phyloP scores from a whole-genome alignment of 2,888 invertebrate species.

The Leptopilina syphax region DNA sequence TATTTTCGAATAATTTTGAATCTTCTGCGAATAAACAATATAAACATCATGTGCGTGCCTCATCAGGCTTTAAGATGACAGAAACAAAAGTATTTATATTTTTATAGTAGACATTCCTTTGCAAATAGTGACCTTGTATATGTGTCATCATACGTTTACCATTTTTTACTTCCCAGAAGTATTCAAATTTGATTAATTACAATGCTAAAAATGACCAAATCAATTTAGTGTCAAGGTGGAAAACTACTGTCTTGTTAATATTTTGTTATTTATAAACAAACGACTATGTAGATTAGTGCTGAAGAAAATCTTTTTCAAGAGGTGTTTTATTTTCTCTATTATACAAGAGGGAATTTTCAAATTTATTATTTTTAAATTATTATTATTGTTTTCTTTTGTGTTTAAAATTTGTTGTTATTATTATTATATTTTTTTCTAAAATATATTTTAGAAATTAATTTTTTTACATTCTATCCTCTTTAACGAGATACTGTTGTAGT shows the following conservation, averaged over 20 bases:
- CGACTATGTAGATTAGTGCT: not conserved
- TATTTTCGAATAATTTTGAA: no score
- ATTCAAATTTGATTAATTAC: not conserved
- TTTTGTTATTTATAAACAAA: not conserved
- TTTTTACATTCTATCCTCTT: no score
- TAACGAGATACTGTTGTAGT: no score
- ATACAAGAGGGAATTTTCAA: no score
- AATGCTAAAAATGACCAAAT: not conserved
- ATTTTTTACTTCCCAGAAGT: not conserved
- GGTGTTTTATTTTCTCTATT: no score
- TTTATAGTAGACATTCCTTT: constrained; percentile 6
- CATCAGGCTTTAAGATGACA: not conserved
- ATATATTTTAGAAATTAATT: no score
- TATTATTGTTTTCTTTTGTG: no score
- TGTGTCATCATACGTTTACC: constrained; percentile 11
- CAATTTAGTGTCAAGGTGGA: constrained; percentile 1
- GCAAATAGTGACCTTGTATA: constrained; percentile 20
- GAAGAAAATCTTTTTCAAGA: not conserved
- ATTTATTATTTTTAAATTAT: no score
- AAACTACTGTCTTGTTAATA: not conserved
- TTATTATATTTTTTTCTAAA: no score
- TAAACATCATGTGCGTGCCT: no score
- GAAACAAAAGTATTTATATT: constrained; percentile 16
- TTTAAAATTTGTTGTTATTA: no score
- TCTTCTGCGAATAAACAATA: no score